A percentile compares a stretch with the other conserved stretches of the same genome.
Conservation (phyloP, 2,888 invertebrate species). For the Sisyra nigra region DNA sequence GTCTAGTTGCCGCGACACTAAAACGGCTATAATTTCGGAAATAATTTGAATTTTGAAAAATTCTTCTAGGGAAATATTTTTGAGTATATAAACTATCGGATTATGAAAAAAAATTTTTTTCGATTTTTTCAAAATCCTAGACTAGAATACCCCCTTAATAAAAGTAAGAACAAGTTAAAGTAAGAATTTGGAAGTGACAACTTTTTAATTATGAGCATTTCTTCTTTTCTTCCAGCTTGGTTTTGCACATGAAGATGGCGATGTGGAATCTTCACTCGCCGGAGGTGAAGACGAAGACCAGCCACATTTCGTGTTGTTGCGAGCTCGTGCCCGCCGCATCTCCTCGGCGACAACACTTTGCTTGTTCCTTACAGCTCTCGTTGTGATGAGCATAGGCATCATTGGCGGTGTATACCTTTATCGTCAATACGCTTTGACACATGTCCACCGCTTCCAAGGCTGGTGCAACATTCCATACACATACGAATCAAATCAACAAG, state of each 20-base stretch:
- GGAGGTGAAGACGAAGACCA: constrained; percentile 13
- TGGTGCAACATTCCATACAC: constrained; percentile 52
- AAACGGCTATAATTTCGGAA: no score
- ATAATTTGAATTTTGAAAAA: no score
- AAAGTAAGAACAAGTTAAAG: no score
- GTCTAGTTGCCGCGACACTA: no score
- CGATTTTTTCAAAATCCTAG: no score
- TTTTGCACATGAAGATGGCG: constrained; percentile 13
- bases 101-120: no score
- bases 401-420: constrained; percentile 61
- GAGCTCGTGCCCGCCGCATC: constrained; percentile 33
- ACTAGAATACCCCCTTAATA: no score
- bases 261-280: constrained; percentile 28
- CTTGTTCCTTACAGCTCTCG: constrained; percentile 48
- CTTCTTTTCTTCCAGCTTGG: constrained; percentile 21
- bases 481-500: constrained; percentile 11
- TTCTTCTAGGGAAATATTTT: no score
- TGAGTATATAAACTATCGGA: no score
- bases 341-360: constrained; percentile 47
- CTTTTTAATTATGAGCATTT: no score
- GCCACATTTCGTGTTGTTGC: constrained; percentile 27
- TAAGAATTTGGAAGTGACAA: no score
- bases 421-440: constrained; percentile 47
- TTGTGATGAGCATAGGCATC: constrained; percentile 54
- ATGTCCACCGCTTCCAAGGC: constrained; percentile 44